Conservation (phyloP, 2,797 vertebrate species). For the Erithacus rubecula region DNA sequence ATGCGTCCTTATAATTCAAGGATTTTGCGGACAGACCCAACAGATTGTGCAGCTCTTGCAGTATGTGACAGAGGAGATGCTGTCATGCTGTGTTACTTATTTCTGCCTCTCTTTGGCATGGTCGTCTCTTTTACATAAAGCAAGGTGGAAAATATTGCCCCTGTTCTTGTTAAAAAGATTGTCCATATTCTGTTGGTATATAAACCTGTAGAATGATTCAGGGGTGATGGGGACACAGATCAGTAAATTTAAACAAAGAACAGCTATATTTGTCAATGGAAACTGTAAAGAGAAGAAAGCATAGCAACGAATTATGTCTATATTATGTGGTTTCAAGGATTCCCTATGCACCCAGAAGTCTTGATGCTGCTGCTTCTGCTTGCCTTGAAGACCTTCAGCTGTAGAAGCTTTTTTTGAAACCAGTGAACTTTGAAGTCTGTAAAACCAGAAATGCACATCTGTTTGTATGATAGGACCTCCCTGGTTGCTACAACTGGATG, state of each 20-base stretch:
- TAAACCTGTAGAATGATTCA: neutral
- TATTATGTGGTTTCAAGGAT: neutral
- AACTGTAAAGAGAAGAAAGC: neutral
- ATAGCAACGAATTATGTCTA: neutral
- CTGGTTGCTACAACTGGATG: neutral
- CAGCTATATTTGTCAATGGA: neutral
- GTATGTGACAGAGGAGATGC: neutral
- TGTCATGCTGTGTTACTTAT: neutral
- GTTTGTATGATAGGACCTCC: neutral
- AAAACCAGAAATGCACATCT: neutral
- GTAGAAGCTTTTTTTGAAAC: neutral
- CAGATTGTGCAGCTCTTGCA: neutral
- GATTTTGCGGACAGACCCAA: neutral
- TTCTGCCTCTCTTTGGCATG: neutral
- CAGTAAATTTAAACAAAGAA: neutral
- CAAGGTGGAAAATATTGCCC: neutral
- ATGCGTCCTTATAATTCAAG: neutral
- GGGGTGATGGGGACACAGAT: neutral
- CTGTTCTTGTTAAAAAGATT: neutral
- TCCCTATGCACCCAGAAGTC: neutral
- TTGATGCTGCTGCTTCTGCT: neutral
- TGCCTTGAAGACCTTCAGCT: neutral
- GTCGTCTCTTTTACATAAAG: neutral
- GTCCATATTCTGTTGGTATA: neutral
- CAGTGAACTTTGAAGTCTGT: neutral